Percentiles rank a stretch among this genome's conserved stretches.
phyloP scores from a whole-genome alignment of 2,888 invertebrate species.

The Eremobia ochroleuca region DNA sequence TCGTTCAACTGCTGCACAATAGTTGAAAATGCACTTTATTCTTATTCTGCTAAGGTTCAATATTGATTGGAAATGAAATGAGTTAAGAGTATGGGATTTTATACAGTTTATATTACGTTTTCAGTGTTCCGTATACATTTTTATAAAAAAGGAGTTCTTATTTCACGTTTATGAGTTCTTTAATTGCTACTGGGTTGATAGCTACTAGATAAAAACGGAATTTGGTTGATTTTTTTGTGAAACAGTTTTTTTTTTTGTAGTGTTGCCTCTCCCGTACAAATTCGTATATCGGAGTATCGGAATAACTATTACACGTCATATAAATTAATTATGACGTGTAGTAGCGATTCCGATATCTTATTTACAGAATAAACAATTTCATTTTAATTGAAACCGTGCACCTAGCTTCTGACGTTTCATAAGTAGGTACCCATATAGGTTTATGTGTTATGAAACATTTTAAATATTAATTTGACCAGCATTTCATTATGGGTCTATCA shows the following conservation, averaged over 20 bases:
- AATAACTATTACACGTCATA: too few species aligned
- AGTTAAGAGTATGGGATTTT: background rate
- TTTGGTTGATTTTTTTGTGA: background rate
- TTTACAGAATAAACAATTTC: too few species aligned
- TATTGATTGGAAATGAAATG: background rate
- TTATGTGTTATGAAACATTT: background rate
- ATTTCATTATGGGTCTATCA: background rate
- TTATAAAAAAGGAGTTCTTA: slow-evolving; percentile 35
- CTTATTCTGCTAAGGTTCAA: fast-evolving
- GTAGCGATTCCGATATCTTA: too few species aligned
- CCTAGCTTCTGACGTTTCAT: background rate
- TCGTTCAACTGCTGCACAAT: slow-evolving; percentile 10
- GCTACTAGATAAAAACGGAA: background rate
- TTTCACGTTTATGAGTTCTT: slow-evolving; percentile 1
- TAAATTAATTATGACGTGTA: too few species aligned
- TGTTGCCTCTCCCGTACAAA: background rate
- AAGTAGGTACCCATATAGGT: background rate
- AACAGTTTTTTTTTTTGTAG: background rate
- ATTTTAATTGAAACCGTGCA: too few species aligned
- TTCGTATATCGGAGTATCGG: background rate
- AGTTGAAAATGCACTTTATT: slow-evolving; percentile 25
- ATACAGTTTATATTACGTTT: slow-evolving; percentile 14
- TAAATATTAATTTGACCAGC: background rate
- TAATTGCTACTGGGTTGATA: background rate
- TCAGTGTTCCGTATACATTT: slow-evolving; percentile 34